phyloP scores from a whole-genome alignment of 2,797 vertebrate genomes.

The Bryconaethiops microstoma region DNA sequence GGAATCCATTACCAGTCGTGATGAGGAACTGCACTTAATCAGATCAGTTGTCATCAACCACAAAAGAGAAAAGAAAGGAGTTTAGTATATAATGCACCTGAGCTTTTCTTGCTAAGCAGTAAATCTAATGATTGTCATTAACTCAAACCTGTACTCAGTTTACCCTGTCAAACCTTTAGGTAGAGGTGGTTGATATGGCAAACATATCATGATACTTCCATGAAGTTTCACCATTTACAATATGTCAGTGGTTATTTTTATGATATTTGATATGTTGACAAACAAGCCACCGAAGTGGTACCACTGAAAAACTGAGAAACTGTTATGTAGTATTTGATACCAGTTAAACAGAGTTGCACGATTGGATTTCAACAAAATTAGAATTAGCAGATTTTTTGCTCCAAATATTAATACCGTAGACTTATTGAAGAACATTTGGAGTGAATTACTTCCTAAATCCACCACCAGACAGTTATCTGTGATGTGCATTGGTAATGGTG shows the following conservation, averaged over 20 bases:
- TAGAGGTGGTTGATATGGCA: no score
- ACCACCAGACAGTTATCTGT: neutral
- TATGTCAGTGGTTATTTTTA: no score
- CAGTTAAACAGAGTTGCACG: no score
- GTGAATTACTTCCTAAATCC: neutral
- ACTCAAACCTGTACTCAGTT: neutral
- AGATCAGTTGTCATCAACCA: constrained; percentile 35
- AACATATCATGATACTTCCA: no score
- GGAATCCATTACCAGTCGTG: constrained; percentile 49
- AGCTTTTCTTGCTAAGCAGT: neutral
- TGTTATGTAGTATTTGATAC: no score
- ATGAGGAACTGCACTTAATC: constrained; percentile 47
- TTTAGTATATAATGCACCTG: neutral
- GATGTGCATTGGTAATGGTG: neutral
- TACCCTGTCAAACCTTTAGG: neutral
- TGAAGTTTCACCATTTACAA: no score
- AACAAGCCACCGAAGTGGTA: no score
- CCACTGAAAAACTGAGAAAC: no score
- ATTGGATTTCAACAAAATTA: no score
- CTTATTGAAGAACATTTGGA: neutral
- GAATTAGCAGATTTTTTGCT: no score
- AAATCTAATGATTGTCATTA: neutral
- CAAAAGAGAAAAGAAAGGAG: neutral
- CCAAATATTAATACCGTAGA: neutral
- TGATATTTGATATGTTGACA: no score